Percentiles rank a stretch among this genome's conserved stretches.
These are phyloP conservation scores for Astropecten irregularis DNA, from an alignment of 53 echinoderm and acorn worm genomes.

Conservation along the genomic window DNA sequence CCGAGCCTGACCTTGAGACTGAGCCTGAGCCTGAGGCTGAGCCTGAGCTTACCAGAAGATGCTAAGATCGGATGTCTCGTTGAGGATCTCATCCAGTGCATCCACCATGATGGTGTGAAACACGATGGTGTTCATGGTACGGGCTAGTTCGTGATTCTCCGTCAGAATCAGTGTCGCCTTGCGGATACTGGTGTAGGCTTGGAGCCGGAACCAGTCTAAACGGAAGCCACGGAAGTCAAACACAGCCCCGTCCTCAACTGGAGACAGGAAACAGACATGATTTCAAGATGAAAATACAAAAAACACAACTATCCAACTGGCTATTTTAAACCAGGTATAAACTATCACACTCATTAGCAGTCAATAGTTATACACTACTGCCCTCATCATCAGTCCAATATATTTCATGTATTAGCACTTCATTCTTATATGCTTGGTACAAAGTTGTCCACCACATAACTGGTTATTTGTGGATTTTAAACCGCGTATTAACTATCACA, in stretches of 20 bases:
- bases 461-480: too few species aligned
- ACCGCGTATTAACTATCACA: too few species aligned
- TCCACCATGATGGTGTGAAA: conserved; percentile 99
- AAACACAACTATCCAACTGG: neutral
- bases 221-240: conserved; percentile 95
- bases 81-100: conserved; percentile 82
- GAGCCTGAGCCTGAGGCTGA: too few species aligned
- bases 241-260: conserved; percentile 75
- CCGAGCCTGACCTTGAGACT: too few species aligned
- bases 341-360: neutral
- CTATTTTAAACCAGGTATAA: neutral
- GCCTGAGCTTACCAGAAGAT: conserved; percentile 98
- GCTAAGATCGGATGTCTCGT: conserved; percentile 95
- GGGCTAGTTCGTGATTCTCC: conserved; percentile 85
- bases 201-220: conserved; percentile 97
- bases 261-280: neutral
- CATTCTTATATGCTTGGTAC: too few species aligned
- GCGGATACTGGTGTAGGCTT: conserved; percentile 96
- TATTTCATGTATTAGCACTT: neutral
- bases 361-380: neutral
- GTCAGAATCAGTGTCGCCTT: conserved; percentile 84
- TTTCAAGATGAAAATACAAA: neutral
- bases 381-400: neutral
- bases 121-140: conserved; percentile 93
- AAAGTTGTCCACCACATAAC: too few species aligned